These are phyloP conservation scores for Pantherophis guttatus DNA, from an alignment of 2,113 vertebrate species.

Conservation along the genomic window DNA sequence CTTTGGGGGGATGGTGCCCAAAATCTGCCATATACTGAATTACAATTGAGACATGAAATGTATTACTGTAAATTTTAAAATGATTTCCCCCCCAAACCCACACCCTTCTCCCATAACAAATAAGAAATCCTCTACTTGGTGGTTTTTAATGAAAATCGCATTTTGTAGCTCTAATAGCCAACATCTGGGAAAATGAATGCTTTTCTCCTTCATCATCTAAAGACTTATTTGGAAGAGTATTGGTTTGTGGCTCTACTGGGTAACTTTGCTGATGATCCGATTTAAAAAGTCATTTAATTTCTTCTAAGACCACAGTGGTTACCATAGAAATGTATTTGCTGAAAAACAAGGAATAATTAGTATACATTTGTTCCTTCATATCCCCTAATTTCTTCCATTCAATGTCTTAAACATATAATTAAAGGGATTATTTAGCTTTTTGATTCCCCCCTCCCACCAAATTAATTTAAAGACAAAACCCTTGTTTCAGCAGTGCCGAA, in stretches of 20 bases:
- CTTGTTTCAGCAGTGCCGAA: conserved; percentile 63
- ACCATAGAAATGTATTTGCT: conserved; percentile 54
- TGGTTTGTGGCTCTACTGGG: conserved; percentile 52
- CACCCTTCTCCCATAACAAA: background rate
- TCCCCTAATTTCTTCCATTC: conserved; percentile 71
- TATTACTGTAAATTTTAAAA: background rate
- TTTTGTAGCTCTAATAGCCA: conserved; percentile 34
- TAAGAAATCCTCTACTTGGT: conserved; percentile 19
- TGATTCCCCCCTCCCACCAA: conserved; percentile 30
- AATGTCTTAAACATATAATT: conserved; percentile 69
- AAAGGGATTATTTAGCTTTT: conserved; percentile 65
- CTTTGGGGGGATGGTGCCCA: background rate
- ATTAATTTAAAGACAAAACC: conserved; percentile 70
- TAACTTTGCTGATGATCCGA: conserved; percentile 48
- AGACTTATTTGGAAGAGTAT: conserved; percentile 44
- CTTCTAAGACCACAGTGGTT: conserved; percentile 45
- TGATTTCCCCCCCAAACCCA: background rate
- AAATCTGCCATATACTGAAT: background rate
- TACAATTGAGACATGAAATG: rapidly evolving
- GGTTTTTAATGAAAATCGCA: conserved; percentile 48
- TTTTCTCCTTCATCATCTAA: conserved; percentile 42
- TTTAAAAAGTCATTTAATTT: conserved; percentile 43
- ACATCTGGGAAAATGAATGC: conserved; percentile 35
- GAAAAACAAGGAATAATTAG: conserved; percentile 65
- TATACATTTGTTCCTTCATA: conserved; percentile 63